A percentile compares a stretch with the other conserved stretches of the same genome.
Conservation (phyloP, 2,797 vertebrate species). For the Cirrhinus molitorella region DNA sequence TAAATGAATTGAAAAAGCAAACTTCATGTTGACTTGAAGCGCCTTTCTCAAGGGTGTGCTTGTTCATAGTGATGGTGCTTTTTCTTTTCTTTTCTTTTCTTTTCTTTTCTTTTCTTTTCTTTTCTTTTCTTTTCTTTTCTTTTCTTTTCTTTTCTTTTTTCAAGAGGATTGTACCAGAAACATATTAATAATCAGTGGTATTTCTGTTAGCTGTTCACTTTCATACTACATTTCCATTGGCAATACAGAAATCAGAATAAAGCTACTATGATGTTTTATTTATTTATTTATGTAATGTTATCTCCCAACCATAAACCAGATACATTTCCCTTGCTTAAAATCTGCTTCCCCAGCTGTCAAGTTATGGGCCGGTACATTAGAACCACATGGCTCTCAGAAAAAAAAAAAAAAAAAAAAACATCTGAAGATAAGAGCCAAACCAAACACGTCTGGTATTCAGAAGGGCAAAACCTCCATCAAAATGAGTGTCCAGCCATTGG, state of each 20-base stretch:
- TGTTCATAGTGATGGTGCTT: neutral
- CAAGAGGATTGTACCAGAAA: neutral
- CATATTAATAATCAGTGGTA: neutral
- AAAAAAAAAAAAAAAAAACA: slow-evolving; percentile 3
- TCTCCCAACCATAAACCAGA: slow-evolving; percentile 7
- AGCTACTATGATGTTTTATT: neutral
- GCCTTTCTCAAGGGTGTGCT: neutral
- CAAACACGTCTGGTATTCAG: slow-evolving; percentile 45
- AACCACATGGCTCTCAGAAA: slow-evolving; percentile 9
- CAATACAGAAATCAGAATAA: slow-evolving; percentile 3
- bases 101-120: too few species aligned
- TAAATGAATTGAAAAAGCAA: neutral
- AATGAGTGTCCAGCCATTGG: slow-evolving; percentile 53
- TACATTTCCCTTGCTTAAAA: neutral
- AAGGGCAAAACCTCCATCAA: slow-evolving; percentile 49
- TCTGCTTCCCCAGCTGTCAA: slow-evolving; percentile 20
- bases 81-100: neutral
- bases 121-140: too few species aligned
- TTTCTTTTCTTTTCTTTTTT: too few species aligned
- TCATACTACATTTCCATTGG: neutral
- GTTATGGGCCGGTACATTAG: neutral
- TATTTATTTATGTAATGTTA: too few species aligned
- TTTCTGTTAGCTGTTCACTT: neutral
- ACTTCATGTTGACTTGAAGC: neutral
- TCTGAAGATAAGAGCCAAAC: slow-evolving; percentile 35